Evolutionary conservation across 2,888 invertebrate genomes (phyloP), one percentile per base, ranked within the genome.

Genomic region (Trachelus tabidus): DNA sequence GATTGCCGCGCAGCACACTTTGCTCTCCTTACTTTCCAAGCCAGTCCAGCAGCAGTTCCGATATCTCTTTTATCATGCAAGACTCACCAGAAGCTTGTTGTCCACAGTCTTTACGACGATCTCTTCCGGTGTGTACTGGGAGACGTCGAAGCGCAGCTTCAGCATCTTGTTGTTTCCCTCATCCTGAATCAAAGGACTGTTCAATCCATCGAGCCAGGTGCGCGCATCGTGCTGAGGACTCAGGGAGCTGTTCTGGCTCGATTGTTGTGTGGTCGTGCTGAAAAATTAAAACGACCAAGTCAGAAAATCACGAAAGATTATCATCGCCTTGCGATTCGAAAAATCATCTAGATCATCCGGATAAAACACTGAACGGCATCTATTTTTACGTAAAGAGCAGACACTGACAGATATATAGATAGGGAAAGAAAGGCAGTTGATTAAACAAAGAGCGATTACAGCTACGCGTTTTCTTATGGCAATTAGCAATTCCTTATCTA

Each of bases 31-130:
- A 23, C 3, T 9, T 56, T 56, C 6, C 30, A 33, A 33, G 31
- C 15, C 3, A 12, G 9, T 71, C 3, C 30, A 15, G 30, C 71
- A 4, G 35, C 11, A 71, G 12, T 1, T 35, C 12, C 30, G 23
- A 11, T 34, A 77, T 75, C 78, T 78, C 76, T 73, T 34, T 11
- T 4, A 69, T 34, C 34, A 3, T 35, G 35, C 71, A 34, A 75
- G 12, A 84, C 95, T 94, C 92, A 97, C 97, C 95, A 98, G 94
- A 91, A 99, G 94, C 94, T 98, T 97, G 93, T 98, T 98, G 93
- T 99, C 99, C 86, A 98, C 97, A 83, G 99, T 99, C 94, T 98
- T 99, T 84, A 99, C 98, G 90, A 98, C 97, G 91, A 99, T 98
- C 94, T 99, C 99, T 92, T 99, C 99, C 75, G 97, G 97, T 78